These are phyloP conservation scores for Meriones psammophilus DNA, from an alignment of 2,797 vertebrate species.

Conservation along the genomic window DNA sequence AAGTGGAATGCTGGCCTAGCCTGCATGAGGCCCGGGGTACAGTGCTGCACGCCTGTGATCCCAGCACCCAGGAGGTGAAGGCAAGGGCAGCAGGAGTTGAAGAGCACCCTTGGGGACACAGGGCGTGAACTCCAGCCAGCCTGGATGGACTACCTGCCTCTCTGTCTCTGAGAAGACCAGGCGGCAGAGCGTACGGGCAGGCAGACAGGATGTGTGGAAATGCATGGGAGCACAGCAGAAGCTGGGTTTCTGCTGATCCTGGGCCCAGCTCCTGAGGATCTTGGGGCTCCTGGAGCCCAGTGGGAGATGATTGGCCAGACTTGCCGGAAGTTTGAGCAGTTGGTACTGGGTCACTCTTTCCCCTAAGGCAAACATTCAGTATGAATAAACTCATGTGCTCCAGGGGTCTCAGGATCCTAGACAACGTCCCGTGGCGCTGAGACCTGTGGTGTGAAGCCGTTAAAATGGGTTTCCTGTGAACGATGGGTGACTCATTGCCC, in stretches of 20 bases:
- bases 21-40: background rate
- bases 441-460: background rate
- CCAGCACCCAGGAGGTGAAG: background rate
- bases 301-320: background rate
- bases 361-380: background rate
- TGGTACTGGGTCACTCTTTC: background rate
- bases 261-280: background rate
- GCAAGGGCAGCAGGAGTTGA: background rate
- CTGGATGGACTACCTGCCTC: background rate
- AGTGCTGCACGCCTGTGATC: background rate
- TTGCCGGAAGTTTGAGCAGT: background rate
- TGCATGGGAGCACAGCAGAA: too few relatives aligned
- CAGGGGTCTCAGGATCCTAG: background rate
- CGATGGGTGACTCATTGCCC: background rate
- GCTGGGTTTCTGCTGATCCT: background rate
- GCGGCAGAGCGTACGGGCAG: background rate
- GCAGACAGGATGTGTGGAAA: too few relatives aligned
- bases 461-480: constrained; percentile 44
- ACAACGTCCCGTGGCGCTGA: background rate
- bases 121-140: background rate
- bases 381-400: background rate
- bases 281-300: background rate
- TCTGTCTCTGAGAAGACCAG: background rate
- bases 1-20: background rate
- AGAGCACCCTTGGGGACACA: background rate